A percentile compares a stretch with the other conserved stretches of the same genome.
These are phyloP conservation scores for Netelia melanura DNA, from an alignment of 2,888 invertebrate species.

Conservation along the genomic window DNA sequence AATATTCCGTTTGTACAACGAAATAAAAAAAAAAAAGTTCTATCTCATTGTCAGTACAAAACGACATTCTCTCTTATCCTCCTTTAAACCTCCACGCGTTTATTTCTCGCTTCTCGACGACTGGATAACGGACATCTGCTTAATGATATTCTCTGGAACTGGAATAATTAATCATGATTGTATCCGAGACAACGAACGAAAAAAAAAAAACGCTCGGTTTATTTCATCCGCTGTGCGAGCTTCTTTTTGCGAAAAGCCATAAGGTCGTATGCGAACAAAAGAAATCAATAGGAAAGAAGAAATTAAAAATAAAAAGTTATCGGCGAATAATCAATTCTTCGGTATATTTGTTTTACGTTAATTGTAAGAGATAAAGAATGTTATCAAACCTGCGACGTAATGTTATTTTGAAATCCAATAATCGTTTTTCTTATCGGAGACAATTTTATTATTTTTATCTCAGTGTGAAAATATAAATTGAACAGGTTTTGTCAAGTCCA, in stretches of 20 bases:
- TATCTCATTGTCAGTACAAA: background rate
- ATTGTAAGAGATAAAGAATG: no score
- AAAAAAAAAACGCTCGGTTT: conserved; percentile 21
- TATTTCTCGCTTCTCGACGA: conserved; percentile 12
- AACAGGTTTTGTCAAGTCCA: no score
- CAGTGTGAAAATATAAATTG: no score
- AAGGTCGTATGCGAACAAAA: background rate
- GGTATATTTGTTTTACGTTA: no score
- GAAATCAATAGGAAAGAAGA: no score
- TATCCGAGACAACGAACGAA: background rate
- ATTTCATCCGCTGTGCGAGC: background rate
- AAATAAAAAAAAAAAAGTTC: conserved; percentile 22
- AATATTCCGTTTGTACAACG: background rate
- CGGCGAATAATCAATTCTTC: no score
- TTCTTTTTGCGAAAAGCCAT: background rate
- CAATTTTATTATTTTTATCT: no score
- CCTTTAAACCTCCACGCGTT: background rate
- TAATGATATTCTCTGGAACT: conserved; percentile 8
- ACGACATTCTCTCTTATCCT: no score
- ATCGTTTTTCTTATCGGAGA: no score
- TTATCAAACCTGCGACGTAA: no score
- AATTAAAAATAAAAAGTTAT: no score
- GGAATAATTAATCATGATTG: conserved; percentile 35
- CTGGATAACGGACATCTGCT: conserved; percentile 26
- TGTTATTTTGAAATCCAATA: no score